phyloP scores from a whole-genome alignment of 2,113 vertebrate genomes.

The Semnornis frantzii region DNA sequence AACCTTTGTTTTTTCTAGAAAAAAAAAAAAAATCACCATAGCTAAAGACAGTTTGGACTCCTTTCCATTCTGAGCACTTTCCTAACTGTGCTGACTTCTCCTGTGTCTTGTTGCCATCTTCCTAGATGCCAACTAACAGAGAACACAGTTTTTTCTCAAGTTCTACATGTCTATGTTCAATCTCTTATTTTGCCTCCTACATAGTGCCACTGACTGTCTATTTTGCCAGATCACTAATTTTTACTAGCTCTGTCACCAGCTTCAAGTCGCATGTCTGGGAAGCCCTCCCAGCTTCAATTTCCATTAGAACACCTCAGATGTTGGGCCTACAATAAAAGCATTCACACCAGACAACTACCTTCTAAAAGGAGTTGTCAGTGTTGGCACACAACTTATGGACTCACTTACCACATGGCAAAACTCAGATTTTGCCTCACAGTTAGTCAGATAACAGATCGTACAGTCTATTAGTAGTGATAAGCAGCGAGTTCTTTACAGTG shows the following conservation, averaged over 20 bases:
- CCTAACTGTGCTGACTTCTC: neutral
- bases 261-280: neutral
- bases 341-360: neutral
- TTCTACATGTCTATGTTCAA: neutral
- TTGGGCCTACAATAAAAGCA: neutral
- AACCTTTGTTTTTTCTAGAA: neutral
- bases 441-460: neutral
- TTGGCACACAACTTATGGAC: neutral
- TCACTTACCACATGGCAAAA: neutral
- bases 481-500: neutral
- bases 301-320: neutral
- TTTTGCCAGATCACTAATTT: conserved; percentile 28
- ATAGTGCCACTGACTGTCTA: neutral
- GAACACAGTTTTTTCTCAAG: neutral
- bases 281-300: neutral
- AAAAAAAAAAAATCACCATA: neutral
- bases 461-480: neutral
- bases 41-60: neutral
- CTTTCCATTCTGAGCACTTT: neutral
- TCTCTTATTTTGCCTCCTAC: conserved; percentile 16
- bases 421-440: neutral
- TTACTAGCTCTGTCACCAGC: conserved; percentile 22
- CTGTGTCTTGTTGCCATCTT: neutral
- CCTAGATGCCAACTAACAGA: neutral
- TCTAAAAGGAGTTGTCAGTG: neutral